Evolutionary conservation across 2,113 vertebrate genomes (phyloP).

Genomic region (Struthio camelus): DNA sequence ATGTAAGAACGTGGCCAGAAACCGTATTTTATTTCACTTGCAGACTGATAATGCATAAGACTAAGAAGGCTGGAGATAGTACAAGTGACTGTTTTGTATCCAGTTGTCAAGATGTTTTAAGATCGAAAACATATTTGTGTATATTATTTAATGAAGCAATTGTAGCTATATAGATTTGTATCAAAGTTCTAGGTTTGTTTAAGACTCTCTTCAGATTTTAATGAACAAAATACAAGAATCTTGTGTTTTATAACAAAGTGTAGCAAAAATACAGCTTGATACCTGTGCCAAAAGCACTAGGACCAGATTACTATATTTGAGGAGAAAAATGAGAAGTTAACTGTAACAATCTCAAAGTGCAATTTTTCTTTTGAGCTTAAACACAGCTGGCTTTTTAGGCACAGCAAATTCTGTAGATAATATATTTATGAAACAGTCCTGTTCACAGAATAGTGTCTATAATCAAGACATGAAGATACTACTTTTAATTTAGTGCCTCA

Average conservation of each 20-base stretch:
- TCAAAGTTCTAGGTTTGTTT: constrained; percentile 81
- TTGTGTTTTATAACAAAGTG: constrained; percentile 73
- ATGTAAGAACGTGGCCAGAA: constrained; percentile 65
- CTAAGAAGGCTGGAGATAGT: constrained; percentile 44
- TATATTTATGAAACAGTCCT: constrained; percentile 81
- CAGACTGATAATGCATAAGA: constrained; percentile 54
- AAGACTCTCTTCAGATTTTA: constrained; percentile 76
- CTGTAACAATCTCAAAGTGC: constrained; percentile 70
- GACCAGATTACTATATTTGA: constrained; percentile 57
- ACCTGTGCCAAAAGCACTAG: constrained; percentile 79
- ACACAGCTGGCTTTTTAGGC: constrained; percentile 70
- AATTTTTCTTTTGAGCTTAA: constrained; percentile 73
- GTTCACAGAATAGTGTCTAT: constrained; percentile 74
- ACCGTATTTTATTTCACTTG: constrained; percentile 51
- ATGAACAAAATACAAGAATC: constrained; percentile 71
- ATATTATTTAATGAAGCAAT: constrained; percentile 83
- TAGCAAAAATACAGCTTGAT: constrained; percentile 59
- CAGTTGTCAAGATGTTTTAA: constrained; percentile 66
- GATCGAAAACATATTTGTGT: constrained; percentile 74
- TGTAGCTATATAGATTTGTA: constrained; percentile 80
- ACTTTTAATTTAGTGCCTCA: constrained; percentile 81
- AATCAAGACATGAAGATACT: constrained; percentile 70
- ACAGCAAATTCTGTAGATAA: constrained; percentile 77
- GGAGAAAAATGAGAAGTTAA: constrained; percentile 61
- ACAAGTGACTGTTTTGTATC: constrained; percentile 66